A percentile compares a stretch with the other conserved stretches of the same genome.
Evolutionary conservation across 2,888 invertebrate genomes (phyloP).

Genomic region (Agrotis clavis): DNA sequence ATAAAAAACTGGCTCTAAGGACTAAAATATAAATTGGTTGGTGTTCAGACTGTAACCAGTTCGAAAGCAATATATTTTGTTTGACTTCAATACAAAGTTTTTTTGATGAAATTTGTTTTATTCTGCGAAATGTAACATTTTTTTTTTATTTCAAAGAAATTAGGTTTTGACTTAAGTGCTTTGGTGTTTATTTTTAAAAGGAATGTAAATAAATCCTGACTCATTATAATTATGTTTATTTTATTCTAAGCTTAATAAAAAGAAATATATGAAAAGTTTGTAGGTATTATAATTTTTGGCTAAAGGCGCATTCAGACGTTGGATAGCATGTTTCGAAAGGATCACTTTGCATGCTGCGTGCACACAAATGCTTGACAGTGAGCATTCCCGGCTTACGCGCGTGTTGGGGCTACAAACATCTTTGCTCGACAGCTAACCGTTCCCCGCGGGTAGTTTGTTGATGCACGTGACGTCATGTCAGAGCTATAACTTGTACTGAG

Average conservation of each 20-base stretch:
- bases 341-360: neutral
- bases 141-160: neutral
- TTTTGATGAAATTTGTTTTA: conserved; percentile 34
- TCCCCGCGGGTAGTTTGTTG: conserved; percentile 25
- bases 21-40: conserved; percentile 10
- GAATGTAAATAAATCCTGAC: no score
- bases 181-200: no score
- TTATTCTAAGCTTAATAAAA: no score
- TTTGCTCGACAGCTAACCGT: conserved; percentile 14
- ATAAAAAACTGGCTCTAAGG: neutral
- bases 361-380: conserved; percentile 14
- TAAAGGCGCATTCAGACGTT: neutral
- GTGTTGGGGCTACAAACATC: conserved; percentile 18
- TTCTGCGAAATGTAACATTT: conserved; percentile 31
- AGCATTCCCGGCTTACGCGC: neutral
- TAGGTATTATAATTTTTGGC: neutral
- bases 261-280: no score
- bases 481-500: conserved; percentile 11
- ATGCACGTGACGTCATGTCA: conserved; percentile 31
- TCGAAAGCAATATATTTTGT: conserved; percentile 49
- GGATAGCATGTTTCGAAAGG: neutral
- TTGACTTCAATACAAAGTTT: conserved; percentile 37
- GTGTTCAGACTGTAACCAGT: conserved; percentile 22
- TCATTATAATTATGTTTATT: no score
- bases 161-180: no score